These are phyloP conservation scores for Parasteatoda lunata DNA, from an alignment of 2,888 invertebrate species.

Conservation along the genomic window DNA sequence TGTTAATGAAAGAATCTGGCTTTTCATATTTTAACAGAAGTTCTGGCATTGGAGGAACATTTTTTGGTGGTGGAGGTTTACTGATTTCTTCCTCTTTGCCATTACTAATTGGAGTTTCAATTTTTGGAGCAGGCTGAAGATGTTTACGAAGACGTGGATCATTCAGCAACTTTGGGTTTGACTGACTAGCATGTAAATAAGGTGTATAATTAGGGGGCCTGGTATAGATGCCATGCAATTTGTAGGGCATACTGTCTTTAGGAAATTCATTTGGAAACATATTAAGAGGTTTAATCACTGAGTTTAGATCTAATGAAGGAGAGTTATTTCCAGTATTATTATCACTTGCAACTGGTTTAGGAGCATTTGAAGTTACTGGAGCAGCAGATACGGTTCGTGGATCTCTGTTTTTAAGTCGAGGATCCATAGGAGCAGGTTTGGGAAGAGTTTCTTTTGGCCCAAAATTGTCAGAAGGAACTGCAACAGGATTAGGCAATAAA, in stretches of 20 bases:
- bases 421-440: constrained; percentile 43
- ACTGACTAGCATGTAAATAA: constrained; percentile 61
- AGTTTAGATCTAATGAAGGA: constrained; percentile 12
- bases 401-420: constrained; percentile 67
- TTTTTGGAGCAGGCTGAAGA: constrained; percentile 5
- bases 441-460: constrained; percentile 15
- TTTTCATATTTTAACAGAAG: constrained; percentile 37
- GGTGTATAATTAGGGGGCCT: constrained; percentile 59
- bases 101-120: constrained; percentile 16
- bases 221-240: constrained; percentile 37
- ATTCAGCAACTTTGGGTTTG: constrained; percentile 73
- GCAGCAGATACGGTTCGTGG: constrained; percentile 49
- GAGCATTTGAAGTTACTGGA: not conserved
- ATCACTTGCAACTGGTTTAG: constrained; percentile 13
- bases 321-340: not conserved
- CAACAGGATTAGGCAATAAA: constrained; percentile 34
- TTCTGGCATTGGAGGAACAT: constrained; percentile 50
- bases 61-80: constrained; percentile 7
- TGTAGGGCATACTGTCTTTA: constrained; percentile 54
- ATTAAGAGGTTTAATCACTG: not conserved
- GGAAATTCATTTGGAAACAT: constrained; percentile 10
- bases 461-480: not conserved
- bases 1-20: constrained; percentile 27
- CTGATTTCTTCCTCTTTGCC: constrained; percentile 7
- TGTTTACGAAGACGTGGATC: constrained; percentile 74